These are phyloP conservation scores for Cordilura impudica DNA, from an alignment of 2,888 invertebrate genomes.

Conservation along the genomic window DNA sequence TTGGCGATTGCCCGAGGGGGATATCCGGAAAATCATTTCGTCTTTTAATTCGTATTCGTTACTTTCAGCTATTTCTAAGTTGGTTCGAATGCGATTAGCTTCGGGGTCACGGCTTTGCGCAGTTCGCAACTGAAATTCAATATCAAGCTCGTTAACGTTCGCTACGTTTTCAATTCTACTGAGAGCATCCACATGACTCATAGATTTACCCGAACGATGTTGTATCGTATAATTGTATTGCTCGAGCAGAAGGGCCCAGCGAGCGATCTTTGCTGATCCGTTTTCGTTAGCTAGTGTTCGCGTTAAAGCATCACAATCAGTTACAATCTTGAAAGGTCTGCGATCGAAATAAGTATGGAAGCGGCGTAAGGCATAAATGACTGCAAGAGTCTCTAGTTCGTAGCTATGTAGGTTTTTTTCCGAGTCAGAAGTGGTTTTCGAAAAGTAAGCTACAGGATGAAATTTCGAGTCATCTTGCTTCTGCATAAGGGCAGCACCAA, in stretches of 20 bases:
- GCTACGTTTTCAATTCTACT: conserved; percentile 23
- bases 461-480: conserved; percentile 33
- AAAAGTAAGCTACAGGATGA: conserved; percentile 44
- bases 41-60: not conserved
- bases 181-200: conserved; percentile 53
- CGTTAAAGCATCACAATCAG: conserved; percentile 45
- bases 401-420: conserved; percentile 68
- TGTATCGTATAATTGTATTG: conserved; percentile 48
- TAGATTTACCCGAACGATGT: conserved; percentile 14
- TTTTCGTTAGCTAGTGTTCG: conserved; percentile 38
- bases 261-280: conserved; percentile 51
- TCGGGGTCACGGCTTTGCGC: not conserved
- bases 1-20: not conserved
- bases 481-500: conserved; percentile 43
- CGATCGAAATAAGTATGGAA: conserved; percentile 42
- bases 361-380: conserved; percentile 58
- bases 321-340: conserved; percentile 52
- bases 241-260: conserved; percentile 44
- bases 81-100: not conserved
- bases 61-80: conserved; percentile 3
- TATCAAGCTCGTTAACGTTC: too few relatives aligned
- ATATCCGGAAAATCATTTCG: not conserved
- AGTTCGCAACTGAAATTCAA: conserved; percentile 10
- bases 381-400: conserved; percentile 68
- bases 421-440: conserved; percentile 4